Percentiles rank a stretch among this genome's conserved stretches.
Evolutionary conservation across 2,797 vertebrate species (phyloP).

Genomic region (Merluccius polli): DNA sequence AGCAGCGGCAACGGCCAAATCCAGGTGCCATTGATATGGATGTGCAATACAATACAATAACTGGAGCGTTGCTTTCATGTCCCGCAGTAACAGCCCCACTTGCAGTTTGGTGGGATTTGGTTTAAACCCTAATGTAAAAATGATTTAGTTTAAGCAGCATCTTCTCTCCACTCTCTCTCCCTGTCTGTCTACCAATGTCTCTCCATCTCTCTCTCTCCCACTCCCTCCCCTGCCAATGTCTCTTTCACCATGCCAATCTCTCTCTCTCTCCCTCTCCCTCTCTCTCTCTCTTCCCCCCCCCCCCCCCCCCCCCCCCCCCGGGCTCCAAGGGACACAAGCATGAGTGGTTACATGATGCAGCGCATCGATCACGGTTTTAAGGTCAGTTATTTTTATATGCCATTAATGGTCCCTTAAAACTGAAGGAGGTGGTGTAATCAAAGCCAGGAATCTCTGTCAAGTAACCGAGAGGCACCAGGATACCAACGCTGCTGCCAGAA

Average conservation of each 20-base stretch:
- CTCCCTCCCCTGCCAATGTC: too few relatives aligned
- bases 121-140: neutral
- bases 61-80: constrained; percentile 5
- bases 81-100: neutral
- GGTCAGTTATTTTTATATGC: constrained; percentile 62
- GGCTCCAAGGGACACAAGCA: constrained; percentile 30
- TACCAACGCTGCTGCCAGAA: constrained; percentile 28
- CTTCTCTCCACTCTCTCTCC: neutral
- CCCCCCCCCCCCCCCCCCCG: constrained; percentile 1
- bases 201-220: neutral
- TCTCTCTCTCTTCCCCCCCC: constrained; percentile 15
- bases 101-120: neutral
- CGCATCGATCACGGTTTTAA: constrained; percentile 50
- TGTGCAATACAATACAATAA: neutral
- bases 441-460: constrained; percentile 48
- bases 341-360: constrained; percentile 54
- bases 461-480: constrained; percentile 43
- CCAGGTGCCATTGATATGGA: neutral
- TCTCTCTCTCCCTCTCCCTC: neutral
- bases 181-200: constrained; percentile 16
- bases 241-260: too few relatives aligned
- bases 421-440: constrained; percentile 46
- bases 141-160: neutral
- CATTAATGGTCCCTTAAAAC: constrained; percentile 50
- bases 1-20: neutral